Base-by-base conservation (phyloP, 1,140 invertebrate genomes). In the Saccostrea echinata region DNA sequence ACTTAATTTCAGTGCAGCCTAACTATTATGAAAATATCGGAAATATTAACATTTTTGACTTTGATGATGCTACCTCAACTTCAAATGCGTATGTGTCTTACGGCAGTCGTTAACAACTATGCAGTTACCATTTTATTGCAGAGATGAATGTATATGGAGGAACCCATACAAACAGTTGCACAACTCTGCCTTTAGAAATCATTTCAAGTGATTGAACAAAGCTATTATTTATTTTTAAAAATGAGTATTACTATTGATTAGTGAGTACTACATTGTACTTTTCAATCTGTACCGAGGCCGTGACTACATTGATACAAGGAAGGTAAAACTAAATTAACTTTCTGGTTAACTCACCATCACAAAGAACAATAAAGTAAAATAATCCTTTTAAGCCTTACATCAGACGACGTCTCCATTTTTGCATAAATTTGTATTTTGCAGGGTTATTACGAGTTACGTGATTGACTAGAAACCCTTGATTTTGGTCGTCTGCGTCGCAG, bases 391-490 rank as follows among this genome's bases (percentile, higher is more conserved):
- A 76, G 24, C 68, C 16, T 76, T 76, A 33, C 27, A 76, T 76
- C 27, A 27, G 33, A 33, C 68, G 27, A 33, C 30, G 9, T 33
- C 27, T 33, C 27, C 27, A 61, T 6, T 76, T 30, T 76, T 33
- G 16, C 18, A 61, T 61, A 21, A 43, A 43, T 43, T 43, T 43
- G 43, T 43, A 43, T 24, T 64, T 9, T 24, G 21, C 57, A n/a
- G 21, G 21, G n/a, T 76, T 76, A 30, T 76, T 76, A 76, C 68
- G 30, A 76, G 68, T 76, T 76, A 33, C 30, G 68, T 76, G 68
- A 76, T 33, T 76, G 30, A 76, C 68, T 33, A 30, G 24, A 30
- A 76, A 76, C 68, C 30, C 11, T 16, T 76, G 30, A 33, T 11
- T 12, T 30, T 16, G 8, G 68, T 76, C 27, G 30, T 16, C 27